Conservation (phyloP, 2,113 vertebrate genomes). For the Talpa occidentalis region DNA sequence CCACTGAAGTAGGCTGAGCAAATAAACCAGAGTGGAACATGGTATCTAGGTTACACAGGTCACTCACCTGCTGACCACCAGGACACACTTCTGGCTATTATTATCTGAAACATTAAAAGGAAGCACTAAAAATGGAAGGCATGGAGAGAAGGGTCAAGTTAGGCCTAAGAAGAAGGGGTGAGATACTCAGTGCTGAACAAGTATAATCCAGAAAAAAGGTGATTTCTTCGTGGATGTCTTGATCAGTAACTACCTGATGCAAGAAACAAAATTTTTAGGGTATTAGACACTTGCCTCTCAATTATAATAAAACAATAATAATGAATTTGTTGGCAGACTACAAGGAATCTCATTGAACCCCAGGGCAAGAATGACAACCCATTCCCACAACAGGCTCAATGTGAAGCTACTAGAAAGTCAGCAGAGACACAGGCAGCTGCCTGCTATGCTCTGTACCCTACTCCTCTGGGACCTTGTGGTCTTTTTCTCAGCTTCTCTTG, state of each 20-base stretch:
- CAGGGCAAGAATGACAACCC: not conserved
- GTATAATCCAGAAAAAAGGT: not conserved
- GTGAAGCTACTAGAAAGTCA: not conserved
- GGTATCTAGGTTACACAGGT: constrained; percentile 21
- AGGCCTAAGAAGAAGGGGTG: not conserved
- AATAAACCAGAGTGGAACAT: constrained; percentile 12
- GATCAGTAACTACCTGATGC: not conserved
- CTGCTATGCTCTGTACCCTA: not conserved
- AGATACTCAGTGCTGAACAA: not conserved
- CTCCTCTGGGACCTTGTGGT: not conserved
- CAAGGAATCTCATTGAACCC: not conserved
- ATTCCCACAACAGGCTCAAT: not conserved
- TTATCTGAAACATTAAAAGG: not conserved
- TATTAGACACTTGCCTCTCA: not conserved
- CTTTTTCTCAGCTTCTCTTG: not conserved
- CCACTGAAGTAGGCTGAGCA: constrained; percentile 51
- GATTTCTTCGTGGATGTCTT: not conserved
- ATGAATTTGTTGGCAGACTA: not conserved
- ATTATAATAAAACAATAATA: not conserved
- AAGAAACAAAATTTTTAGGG: constrained; percentile 19
- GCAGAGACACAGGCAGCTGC: not conserved
- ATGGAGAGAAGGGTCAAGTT: not conserved
- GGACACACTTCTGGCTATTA: not conserved
- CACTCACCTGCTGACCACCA: not conserved
- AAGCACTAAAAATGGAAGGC: not conserved